Evolutionary conservation across 2,797 vertebrate genomes (phyloP).

Genomic region (Salmo trutta): DNA sequence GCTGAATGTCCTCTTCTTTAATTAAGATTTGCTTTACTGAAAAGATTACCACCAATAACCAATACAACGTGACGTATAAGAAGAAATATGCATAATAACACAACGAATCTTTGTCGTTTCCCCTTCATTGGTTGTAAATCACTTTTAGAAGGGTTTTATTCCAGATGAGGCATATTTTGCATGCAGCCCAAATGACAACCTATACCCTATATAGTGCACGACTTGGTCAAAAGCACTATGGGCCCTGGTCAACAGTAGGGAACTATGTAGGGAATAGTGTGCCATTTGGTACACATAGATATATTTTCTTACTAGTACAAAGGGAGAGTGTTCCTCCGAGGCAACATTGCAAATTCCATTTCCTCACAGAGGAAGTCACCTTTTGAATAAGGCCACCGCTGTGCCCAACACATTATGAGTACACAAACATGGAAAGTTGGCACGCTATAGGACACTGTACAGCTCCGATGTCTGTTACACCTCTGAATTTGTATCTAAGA

Average conservation of each 20-base stretch:
- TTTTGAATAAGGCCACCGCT: slow-evolving; percentile 63
- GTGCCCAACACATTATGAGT: slow-evolving; percentile 61
- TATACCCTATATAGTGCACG: background rate
- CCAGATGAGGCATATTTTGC: slow-evolving; percentile 26
- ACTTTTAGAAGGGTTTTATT: slow-evolving; percentile 12
- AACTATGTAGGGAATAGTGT: background rate
- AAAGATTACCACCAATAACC: background rate
- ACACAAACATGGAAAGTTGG: slow-evolving; percentile 69
- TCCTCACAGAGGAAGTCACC: slow-evolving; percentile 74
- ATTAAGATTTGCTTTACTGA: no score
- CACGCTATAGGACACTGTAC: slow-evolving; percentile 44
- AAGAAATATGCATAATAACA: background rate
- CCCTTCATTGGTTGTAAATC: slow-evolving; percentile 33
- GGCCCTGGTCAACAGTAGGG: background rate
- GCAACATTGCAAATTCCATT: slow-evolving; percentile 71
- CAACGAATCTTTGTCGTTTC: slow-evolving; percentile 12
- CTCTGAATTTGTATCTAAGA: no score
- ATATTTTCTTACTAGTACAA: slow-evolving; percentile 62
- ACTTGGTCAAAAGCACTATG: no score
- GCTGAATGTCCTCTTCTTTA: no score
- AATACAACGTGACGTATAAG: background rate
- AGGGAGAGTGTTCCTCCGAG: slow-evolving; percentile 55
- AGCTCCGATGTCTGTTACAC: background rate
- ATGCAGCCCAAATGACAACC: background rate
- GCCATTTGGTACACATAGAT: background rate